Evolutionary conservation across 2,888 invertebrate genomes (phyloP).

Genomic region (Druceiella hillmani): DNA sequence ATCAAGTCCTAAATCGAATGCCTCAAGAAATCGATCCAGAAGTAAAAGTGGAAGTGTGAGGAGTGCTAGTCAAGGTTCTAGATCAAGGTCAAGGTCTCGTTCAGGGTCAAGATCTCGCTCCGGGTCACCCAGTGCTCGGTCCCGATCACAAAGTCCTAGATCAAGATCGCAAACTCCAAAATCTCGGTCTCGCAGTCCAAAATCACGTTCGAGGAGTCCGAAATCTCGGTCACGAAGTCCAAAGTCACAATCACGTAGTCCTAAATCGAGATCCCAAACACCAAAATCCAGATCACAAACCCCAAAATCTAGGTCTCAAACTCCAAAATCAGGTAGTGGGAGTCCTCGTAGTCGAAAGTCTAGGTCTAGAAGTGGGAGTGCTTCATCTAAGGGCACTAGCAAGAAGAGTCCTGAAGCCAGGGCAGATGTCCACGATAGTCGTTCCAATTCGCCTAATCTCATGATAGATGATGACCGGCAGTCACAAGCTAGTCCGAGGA

Average conservation of each 20-base stretch:
- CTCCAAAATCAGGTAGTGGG: constrained; percentile 42
- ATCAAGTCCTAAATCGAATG: constrained; percentile 28
- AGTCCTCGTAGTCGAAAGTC: constrained; percentile 10
- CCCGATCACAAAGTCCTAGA: constrained; percentile 23
- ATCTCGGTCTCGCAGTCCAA: constrained; percentile 33
- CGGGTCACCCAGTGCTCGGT: constrained; percentile 20
- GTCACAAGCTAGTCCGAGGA: constrained; percentile 31
- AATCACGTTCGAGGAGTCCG: constrained; percentile 34
- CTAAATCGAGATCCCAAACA: constrained; percentile 17
- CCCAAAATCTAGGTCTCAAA: constrained; percentile 31
- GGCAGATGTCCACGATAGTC: constrained; percentile 39
- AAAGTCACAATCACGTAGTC: constrained; percentile 33
- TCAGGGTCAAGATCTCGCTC: constrained; percentile 27
- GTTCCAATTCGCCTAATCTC: constrained; percentile 49
- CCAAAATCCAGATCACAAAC: constrained; percentile 25
- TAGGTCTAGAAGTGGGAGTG: constrained; percentile 32
- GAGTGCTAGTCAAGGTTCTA: too few species aligned
- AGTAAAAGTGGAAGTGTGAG: constrained; percentile 23
- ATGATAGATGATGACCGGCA: constrained; percentile 50
- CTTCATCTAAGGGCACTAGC: constrained; percentile 33
- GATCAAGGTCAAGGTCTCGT: too few species aligned
- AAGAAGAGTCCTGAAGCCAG: constrained; percentile 36
- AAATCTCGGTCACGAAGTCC: too few species aligned
- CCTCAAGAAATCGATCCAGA: constrained; percentile 36
- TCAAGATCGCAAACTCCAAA: constrained; percentile 33